These are phyloP conservation scores for Saxicola maurus DNA, from an alignment of 2,797 vertebrate genomes.

Conservation along the genomic window DNA sequence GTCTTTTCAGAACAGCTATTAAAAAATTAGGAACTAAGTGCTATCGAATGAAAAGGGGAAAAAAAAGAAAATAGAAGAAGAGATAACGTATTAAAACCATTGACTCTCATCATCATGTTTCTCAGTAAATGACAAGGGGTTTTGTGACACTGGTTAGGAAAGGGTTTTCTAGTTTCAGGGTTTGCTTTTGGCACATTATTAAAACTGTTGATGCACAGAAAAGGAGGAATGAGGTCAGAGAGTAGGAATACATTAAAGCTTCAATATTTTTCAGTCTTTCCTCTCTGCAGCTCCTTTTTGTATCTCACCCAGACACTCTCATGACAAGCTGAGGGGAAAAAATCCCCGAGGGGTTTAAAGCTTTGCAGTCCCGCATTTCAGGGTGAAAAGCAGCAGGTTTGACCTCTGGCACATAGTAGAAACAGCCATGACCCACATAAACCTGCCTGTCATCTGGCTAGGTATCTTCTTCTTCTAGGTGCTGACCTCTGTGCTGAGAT, in stretches of 20 bases:
- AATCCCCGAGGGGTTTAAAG: background rate
- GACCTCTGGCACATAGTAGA: background rate
- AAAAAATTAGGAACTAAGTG: background rate
- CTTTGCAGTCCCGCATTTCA: background rate
- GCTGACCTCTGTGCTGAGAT: background rate
- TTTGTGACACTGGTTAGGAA: background rate
- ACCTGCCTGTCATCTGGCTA: background rate
- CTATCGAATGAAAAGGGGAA: background rate
- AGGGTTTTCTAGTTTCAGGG: background rate
- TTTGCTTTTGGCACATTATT: background rate
- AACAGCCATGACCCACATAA: background rate
- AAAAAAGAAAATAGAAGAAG: background rate
- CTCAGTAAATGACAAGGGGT: fast-evolving
- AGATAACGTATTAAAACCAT: background rate
- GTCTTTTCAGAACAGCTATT: background rate
- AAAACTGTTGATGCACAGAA: background rate
- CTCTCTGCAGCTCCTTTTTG: background rate
- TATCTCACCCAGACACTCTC: background rate
- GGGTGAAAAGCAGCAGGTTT: background rate
- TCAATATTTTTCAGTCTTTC: background rate
- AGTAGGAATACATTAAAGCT: background rate
- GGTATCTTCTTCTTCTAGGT: background rate
- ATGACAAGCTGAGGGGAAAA: background rate
- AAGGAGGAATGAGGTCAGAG: background rate
- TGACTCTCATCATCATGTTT: background rate